Evolutionary conservation across 2,888 invertebrate species (phyloP).

Genomic region (Adelognathus sp.): DNA sequence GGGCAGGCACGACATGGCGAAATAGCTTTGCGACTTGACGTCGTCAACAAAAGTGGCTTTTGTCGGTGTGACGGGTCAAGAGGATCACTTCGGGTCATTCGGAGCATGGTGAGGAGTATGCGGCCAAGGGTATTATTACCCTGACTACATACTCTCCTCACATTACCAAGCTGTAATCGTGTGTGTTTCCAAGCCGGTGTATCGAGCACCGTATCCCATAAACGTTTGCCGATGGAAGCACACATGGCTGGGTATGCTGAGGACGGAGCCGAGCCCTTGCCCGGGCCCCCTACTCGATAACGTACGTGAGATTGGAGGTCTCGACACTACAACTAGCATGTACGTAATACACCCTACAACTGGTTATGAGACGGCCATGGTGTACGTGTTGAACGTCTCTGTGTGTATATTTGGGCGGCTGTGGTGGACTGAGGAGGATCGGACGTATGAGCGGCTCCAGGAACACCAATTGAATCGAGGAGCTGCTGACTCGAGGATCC

Average conservation of each 20-base stretch:
- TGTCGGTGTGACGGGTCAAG: not conserved
- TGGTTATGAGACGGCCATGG: conserved; percentile 3
- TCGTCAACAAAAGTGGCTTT: not conserved
- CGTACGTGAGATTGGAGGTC: conserved; percentile 18
- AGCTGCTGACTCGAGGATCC: conserved; percentile 57
- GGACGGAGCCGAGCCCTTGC: not conserved
- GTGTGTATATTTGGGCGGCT: conserved; percentile 12
- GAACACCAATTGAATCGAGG: conserved; percentile 52
- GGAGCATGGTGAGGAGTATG: not conserved
- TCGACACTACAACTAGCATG: not conserved
- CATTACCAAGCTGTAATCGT: not conserved
- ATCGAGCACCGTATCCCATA: conserved; percentile 8
- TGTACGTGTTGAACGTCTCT: not conserved
- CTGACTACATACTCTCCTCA: conserved; percentile 1
- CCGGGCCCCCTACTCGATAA: not conserved
- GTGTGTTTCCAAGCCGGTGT: not conserved
- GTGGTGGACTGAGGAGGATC: not conserved
- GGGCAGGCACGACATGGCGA: not conserved
- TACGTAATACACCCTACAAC: not conserved
- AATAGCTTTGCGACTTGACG: not conserved
- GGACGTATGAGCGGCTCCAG: conserved; percentile 17
- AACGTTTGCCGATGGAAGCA: conserved; percentile 14
- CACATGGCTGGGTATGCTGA: not conserved
- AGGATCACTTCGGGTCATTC: not conserved
- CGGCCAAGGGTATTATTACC: conserved; percentile 1